A percentile compares a stretch with the other conserved stretches of the same genome.
Evolutionary conservation across 2,888 invertebrate genomes (phyloP).

Genomic region (Fragum whitleyi): DNA sequence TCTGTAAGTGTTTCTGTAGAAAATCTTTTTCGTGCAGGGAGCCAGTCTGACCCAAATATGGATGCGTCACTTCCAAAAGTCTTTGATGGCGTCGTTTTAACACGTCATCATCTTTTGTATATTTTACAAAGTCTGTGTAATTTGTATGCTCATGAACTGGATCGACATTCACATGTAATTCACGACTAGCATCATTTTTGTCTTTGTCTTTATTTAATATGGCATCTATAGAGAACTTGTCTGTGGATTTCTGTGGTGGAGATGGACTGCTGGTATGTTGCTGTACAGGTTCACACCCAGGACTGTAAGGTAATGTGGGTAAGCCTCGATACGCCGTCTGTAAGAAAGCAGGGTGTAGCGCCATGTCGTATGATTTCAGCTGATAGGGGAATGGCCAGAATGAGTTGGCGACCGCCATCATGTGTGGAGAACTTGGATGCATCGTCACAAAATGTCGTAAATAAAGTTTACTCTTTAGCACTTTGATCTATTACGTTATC

Average conservation of each 20-base stretch:
- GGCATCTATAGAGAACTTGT: slow-evolving; percentile 79
- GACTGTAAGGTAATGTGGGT: slow-evolving; percentile 34
- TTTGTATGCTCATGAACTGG: slow-evolving; percentile 31
- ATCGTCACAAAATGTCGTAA: slow-evolving; percentile 20
- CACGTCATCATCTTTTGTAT: slow-evolving; percentile 57
- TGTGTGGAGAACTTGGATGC: slow-evolving; percentile 48
- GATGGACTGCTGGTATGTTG: slow-evolving; percentile 33
- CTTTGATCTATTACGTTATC: too few species aligned
- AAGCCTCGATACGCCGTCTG: slow-evolving; percentile 66
- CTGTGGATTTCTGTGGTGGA: slow-evolving; percentile 54
- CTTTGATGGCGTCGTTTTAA: slow-evolving; percentile 69
- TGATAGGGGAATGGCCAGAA: slow-evolving; percentile 63
- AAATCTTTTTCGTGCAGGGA: slow-evolving; percentile 28
- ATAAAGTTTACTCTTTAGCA: not conserved
- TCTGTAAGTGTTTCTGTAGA: slow-evolving; percentile 48
- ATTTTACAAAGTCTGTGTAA: slow-evolving; percentile 39
- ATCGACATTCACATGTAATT: slow-evolving; percentile 13
- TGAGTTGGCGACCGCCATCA: slow-evolving; percentile 51
- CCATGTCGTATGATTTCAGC: slow-evolving; percentile 69
- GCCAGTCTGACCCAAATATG: slow-evolving; percentile 63
- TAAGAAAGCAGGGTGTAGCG: slow-evolving; percentile 76
- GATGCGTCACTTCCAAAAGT: slow-evolving; percentile 69
- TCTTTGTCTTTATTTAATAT: slow-evolving; percentile 72
- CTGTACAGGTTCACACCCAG: slow-evolving; percentile 24
- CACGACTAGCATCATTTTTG: slow-evolving; percentile 37